Base-by-base conservation (phyloP, 2,888 invertebrate species). In the Aleiodes testaceus region DNA sequence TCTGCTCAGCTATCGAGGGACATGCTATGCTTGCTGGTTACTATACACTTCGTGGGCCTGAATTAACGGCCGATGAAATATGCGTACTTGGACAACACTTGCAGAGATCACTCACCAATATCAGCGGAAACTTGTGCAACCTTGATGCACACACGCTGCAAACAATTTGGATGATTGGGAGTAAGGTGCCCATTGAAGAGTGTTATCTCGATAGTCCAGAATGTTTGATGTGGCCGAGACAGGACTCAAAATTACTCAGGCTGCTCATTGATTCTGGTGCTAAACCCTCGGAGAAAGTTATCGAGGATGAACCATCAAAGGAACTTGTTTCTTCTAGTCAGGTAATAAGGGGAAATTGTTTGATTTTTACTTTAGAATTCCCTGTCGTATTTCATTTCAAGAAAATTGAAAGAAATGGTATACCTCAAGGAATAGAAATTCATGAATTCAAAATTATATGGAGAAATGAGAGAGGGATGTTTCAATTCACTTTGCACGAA, bases 21-120 rank as follows among this genome's bases (percentile, higher is more conserved):
- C 97, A 98, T 87, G 94, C 94, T 9, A 94, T 95, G 86, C 90
- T 97, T 49, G 94, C 95, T 18, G 94, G 97, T 92, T 92, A 93
- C 82, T 94, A 95, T 89, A 91, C 93, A 64, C 88, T 94, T 61
- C 91, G 93, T 20, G 93, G 93, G 0, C 89, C 90, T 65, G 90
- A 92, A 30, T 85, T 95, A 49, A 92, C 91, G 72, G 92, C 93
- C 0, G 90, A 93, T 73, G 94, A 93, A 81, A 94, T 94, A 3
- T 93, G 94, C 78, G 92, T 93, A 78, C 92, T 93, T 75, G 92
- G 85, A 1, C 87, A 87, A 66, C 87, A 87, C 69, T 74, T 86
- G 9, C 87, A 87, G 70, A 81, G 84, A 14, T 83, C 83, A 7
- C 84, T 84, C 76, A 83, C 82, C 9, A 84, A 79, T 72, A 80